Conservation (phyloP, 2,888 invertebrate species). For the Xestia rhomboidea region DNA sequence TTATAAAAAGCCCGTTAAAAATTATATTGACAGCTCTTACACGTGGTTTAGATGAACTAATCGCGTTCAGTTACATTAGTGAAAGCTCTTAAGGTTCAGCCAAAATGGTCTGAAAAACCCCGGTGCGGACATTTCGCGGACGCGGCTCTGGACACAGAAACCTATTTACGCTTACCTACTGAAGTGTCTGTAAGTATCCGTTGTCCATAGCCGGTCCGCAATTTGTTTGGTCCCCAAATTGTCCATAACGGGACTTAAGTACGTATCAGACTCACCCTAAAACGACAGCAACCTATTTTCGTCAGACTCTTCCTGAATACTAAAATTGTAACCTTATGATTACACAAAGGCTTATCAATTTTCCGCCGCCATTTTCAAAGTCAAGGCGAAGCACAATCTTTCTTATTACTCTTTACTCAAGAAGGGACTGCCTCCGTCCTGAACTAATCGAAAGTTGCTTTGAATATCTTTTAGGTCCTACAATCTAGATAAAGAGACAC, state of each 20-base stretch:
- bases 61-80: background rate
- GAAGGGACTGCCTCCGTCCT: constrained; percentile 29
- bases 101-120: background rate
- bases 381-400: constrained; percentile 29
- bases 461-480: constrained; percentile 46
- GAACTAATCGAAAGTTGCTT: constrained; percentile 52
- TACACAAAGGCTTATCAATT: constrained; percentile 45
- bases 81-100: background rate
- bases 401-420: constrained; percentile 55
- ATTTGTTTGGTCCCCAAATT: background rate
- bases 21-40: background rate
- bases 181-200: background rate
- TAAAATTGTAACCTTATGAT: constrained; percentile 28
- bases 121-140: background rate
- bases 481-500: constrained; percentile 55
- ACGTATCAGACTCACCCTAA: background rate
- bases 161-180: background rate
- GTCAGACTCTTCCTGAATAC: constrained; percentile 12
- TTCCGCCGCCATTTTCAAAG: constrained; percentile 33
- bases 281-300: background rate
- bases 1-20: background rate
- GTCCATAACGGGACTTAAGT: background rate
- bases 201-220: no score
- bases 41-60: background rate
- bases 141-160: background rate